Conservation (phyloP, 2,888 invertebrate genomes). For the Margaritifera margaritifera region DNA sequence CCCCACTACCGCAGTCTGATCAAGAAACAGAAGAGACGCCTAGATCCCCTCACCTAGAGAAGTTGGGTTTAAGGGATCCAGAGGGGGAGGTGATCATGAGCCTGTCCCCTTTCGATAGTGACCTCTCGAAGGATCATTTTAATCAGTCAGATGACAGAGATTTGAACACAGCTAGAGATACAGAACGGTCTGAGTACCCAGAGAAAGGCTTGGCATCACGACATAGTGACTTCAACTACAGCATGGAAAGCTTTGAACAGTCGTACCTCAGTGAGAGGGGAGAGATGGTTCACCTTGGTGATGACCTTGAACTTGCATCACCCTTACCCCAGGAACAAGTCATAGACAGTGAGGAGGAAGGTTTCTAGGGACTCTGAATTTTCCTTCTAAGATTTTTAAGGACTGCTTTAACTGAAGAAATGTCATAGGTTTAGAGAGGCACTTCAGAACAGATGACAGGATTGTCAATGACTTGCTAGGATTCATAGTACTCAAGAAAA, state of each 20-base stretch:
- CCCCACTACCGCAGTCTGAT: constrained; percentile 1
- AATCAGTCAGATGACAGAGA: constrained; percentile 3
- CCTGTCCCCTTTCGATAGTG: constrained; percentile 36
- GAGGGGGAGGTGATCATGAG: constrained; percentile 38
- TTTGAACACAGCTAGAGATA: constrained; percentile 9
- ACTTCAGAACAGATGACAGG: too few relatives aligned
- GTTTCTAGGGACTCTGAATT: constrained; percentile 32
- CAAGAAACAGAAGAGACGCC: neutral
- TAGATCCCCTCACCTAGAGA: constrained; percentile 16
- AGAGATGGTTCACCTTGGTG: constrained; percentile 48
- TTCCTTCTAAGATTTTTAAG: too few relatives aligned
- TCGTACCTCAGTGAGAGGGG: constrained; percentile 54
- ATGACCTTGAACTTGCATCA: constrained; percentile 40
- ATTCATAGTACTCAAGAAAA: too few relatives aligned
- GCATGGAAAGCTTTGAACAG: constrained; percentile 61
- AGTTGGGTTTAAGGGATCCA: constrained; percentile 24
- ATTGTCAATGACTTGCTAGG: too few relatives aligned
- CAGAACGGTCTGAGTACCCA: constrained; percentile 13
- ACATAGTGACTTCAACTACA: constrained; percentile 56
- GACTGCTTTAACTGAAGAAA: too few relatives aligned
- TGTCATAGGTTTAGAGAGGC: too few relatives aligned
- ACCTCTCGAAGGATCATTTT: constrained; percentile 3
- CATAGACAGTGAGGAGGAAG: constrained; percentile 52
- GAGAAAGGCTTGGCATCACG: constrained; percentile 32
- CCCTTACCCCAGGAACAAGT: constrained; percentile 34